Percentiles rank a stretch among this genome's conserved stretches.
These are phyloP conservation scores for Achatina immaculata DNA, from an alignment of 1,140 invertebrate species.

Conservation along the genomic window DNA sequence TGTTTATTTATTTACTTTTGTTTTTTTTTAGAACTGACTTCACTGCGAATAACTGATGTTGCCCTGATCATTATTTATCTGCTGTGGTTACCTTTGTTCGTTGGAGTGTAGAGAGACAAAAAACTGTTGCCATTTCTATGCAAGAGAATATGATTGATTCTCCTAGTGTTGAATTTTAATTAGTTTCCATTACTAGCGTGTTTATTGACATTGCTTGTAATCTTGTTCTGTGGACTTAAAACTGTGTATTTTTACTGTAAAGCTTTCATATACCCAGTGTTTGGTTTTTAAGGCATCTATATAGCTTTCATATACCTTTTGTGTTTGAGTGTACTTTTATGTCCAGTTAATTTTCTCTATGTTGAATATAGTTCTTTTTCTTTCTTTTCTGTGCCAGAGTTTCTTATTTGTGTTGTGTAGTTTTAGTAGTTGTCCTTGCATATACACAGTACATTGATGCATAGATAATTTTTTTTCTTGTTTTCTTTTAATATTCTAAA, in stretches of 20 bases:
- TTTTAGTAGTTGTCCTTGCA: neutral
- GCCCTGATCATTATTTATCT: neutral
- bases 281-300: neutral
- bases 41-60: too few relatives aligned
- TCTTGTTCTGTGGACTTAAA: neutral
- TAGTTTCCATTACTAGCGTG: neutral
- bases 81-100: neutral
- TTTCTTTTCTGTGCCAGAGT: neutral
- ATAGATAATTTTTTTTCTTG: neutral
- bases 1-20: too few relatives aligned
- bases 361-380: too few relatives aligned
- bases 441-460: neutral
- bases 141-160: slow-evolving; percentile 4
- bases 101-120: neutral
- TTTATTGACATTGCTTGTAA: neutral
- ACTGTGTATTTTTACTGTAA: neutral
- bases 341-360: neutral
- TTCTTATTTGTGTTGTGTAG: neutral
- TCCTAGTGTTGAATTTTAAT: neutral
- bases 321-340: slow-evolving; percentile 9
- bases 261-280: neutral
- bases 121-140: slow-evolving; percentile 9
- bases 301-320: neutral
- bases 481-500: neutral
- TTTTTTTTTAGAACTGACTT: too few relatives aligned